phyloP scores from a whole-genome alignment of 2,113 vertebrate genomes.

The Martes martes region DNA sequence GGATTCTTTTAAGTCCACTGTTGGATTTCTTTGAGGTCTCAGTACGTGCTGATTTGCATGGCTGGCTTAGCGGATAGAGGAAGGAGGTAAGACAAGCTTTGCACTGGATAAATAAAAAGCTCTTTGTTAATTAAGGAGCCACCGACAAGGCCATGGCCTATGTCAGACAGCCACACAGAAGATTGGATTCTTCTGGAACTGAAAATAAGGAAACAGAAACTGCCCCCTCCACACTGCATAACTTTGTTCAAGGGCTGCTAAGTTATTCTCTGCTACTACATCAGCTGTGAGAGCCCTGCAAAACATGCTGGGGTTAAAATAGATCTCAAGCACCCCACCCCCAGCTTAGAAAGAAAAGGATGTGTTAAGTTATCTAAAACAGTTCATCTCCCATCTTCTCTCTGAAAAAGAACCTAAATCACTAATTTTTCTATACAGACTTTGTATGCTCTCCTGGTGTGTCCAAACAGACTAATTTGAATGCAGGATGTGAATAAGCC shows the following conservation, averaged over 20 bases:
- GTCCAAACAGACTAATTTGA: background rate
- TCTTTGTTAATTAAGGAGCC: conserved; percentile 74
- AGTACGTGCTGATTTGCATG: conserved; percentile 72
- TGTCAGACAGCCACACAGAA: conserved; percentile 70
- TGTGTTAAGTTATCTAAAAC: conserved; percentile 44
- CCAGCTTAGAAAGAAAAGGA: conserved; percentile 5
- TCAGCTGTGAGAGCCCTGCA: conserved; percentile 65
- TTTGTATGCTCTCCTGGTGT: background rate
- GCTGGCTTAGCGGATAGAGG: conserved; percentile 42
- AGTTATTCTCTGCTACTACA: conserved; percentile 71
- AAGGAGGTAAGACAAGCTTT: conserved; percentile 71
- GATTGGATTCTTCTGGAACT: conserved; percentile 70
- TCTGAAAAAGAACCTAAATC: conserved; percentile 24
- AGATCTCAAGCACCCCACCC: background rate
- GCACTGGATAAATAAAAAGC: conserved; percentile 71
- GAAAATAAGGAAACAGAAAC: conserved; percentile 70
- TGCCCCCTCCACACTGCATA: conserved; percentile 55
- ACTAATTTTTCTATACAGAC: conserved; percentile 8
- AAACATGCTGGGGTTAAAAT: conserved; percentile 56
- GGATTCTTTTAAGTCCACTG: conserved; percentile 64
- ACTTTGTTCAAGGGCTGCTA: conserved; percentile 69
- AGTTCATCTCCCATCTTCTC: conserved; percentile 7
- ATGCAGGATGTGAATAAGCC: background rate
- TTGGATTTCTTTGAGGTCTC: conserved; percentile 65
- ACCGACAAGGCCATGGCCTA: conserved; percentile 63